These are phyloP conservation scores for Halictus quadricinctus DNA, from an alignment of 2,888 invertebrate genomes.

Conservation along the genomic window DNA sequence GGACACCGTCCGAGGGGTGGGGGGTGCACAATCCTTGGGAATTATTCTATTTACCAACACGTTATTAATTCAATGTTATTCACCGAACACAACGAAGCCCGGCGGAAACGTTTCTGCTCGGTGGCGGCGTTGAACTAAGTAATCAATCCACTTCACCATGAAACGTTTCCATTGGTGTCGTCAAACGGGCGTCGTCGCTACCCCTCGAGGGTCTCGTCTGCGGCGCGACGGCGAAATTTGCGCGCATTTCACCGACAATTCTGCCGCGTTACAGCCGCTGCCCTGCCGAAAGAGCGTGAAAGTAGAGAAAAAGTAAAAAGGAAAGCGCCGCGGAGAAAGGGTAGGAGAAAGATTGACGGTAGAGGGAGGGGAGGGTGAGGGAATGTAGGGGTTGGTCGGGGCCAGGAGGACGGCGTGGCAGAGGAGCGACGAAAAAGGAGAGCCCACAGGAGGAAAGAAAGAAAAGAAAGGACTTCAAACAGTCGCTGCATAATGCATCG, in stretches of 20 bases:
- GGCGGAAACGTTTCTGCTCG: conserved; percentile 52
- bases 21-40: conserved; percentile 32
- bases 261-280: conserved; percentile 59
- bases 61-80: conserved; percentile 57
- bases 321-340: neutral
- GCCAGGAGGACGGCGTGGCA: neutral
- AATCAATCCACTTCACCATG: conserved; percentile 70
- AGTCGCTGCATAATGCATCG: conserved; percentile 79
- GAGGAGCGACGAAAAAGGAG: conserved; percentile 5
- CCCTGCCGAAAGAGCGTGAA: conserved; percentile 60
- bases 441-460: conserved; percentile 36
- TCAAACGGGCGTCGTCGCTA: conserved; percentile 62
- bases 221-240: conserved; percentile 57
- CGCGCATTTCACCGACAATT: conserved; percentile 61
- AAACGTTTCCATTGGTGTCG: conserved; percentile 67
- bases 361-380: neutral
- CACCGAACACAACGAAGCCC: conserved; percentile 45
- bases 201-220: conserved; percentile 65
- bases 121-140: conserved; percentile 61
- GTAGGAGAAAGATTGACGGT: neutral
- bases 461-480: conserved; percentile 78
- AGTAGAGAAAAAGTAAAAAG: conserved; percentile 44
- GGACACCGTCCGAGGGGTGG: neutral
- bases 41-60: conserved; percentile 52
- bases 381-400: neutral